Evolutionary conservation across 2,113 vertebrate species (phyloP).

Genomic region (Sialia sialis): DNA sequence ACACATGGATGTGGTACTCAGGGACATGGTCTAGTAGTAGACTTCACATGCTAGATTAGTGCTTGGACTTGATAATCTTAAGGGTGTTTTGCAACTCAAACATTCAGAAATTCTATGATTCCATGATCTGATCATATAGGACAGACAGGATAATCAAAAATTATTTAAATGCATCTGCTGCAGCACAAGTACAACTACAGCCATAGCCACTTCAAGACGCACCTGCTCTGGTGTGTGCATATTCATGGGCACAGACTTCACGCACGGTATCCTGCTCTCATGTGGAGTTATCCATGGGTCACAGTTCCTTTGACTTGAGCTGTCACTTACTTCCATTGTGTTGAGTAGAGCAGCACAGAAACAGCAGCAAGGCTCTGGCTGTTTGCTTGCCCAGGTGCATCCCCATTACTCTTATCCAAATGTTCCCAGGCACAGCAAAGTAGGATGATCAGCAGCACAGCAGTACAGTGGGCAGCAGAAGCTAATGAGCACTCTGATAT

Average conservation of each 20-base stretch:
- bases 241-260: not conserved
- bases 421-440: not conserved
- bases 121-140: not conserved
- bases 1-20: not conserved
- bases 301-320: not conserved
- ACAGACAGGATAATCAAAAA: not conserved
- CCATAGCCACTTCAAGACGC: not conserved
- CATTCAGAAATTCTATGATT: not conserved
- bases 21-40: not conserved
- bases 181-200: not conserved
- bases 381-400: not conserved
- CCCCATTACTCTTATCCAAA: not conserved
- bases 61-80: not conserved
- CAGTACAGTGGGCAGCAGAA: not conserved
- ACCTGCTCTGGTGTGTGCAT: not conserved
- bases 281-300: not conserved
- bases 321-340: not conserved
- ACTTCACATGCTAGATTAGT: not conserved
- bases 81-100: not conserved
- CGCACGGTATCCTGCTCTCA: accelerated
- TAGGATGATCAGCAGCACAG: not conserved
- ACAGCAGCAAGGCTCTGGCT: not conserved
- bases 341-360: not conserved
- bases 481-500: too few relatives aligned
- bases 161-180: not conserved